Evolutionary conservation across 1,140 invertebrate species (phyloP).

Genomic region (Gonatopus flavifemur): DNA sequence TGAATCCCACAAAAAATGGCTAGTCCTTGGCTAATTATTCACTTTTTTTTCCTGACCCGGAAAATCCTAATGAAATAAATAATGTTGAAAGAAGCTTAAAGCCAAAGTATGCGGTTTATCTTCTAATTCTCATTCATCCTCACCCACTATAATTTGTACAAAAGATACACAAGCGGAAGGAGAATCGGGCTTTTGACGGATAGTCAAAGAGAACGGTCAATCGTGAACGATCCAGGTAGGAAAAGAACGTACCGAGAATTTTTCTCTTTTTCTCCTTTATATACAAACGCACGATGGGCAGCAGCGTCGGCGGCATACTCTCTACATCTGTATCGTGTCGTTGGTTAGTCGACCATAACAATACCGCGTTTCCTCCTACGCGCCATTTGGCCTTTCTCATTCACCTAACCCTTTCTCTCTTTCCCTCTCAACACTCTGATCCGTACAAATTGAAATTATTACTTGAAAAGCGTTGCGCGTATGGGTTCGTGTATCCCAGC

Average conservation of each 20-base stretch:
- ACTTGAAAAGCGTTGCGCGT: conserved; percentile 38
- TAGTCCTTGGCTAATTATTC: too few relatives aligned
- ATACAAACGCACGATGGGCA: too few relatives aligned
- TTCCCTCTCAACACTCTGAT: too few relatives aligned
- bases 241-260: neutral
- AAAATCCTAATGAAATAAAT: too few relatives aligned
- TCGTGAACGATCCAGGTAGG: conserved; percentile 25
- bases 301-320: too few relatives aligned
- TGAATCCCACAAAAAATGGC: too few relatives aligned
- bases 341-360: conserved; percentile 29
- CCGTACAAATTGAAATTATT: conserved; percentile 42
- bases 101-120: too few relatives aligned
- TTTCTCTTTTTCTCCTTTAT: neutral
- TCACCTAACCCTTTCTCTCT: neutral
- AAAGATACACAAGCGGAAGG: conserved; percentile 4
- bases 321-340: conserved; percentile 37
- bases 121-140: too few relatives aligned
- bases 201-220: conserved; percentile 50
- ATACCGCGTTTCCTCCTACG: conserved; percentile 14
- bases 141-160: too few relatives aligned
- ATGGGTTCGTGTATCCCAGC: conserved; percentile 39
- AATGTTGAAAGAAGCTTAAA: too few relatives aligned
- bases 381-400: neutral
- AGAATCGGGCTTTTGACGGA: conserved; percentile 53
- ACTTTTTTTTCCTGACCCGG: too few relatives aligned